Evolutionary conservation across 2,113 vertebrate species (phyloP).

Genomic region (Campylomormyrus numenius): DNA sequence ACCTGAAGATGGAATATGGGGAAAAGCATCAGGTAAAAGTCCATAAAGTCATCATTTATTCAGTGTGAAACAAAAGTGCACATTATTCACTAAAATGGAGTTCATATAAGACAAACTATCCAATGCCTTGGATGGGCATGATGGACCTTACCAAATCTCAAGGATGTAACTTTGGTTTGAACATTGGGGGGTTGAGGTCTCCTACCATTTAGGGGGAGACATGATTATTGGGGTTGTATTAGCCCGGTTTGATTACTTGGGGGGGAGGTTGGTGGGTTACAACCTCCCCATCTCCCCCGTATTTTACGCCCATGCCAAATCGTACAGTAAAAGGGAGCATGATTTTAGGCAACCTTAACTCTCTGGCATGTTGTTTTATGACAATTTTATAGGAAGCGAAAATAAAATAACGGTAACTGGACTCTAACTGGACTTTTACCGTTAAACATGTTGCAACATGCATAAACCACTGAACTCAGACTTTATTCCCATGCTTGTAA

Average conservation of each 20-base stretch:
- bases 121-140: background rate
- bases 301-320: no score
- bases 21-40: background rate
- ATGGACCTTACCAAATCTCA: background rate
- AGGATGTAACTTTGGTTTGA: no score
- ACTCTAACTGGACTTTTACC: conserved; percentile 7
- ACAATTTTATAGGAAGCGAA: background rate
- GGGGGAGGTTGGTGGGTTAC: no score
- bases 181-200: no score
- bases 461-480: conserved; percentile 10
- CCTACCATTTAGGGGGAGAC: no score
- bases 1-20: background rate
- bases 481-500: background rate
- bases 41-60: background rate
- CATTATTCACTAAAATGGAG: background rate
- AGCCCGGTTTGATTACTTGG: no score
- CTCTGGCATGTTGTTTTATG: background rate
- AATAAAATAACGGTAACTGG: background rate
- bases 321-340: background rate
- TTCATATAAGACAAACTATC: no score
- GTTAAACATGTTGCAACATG: conserved; percentile 19
- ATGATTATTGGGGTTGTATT: no score
- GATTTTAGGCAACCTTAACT: background rate
- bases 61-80: background rate
- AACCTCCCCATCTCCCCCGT: no score